Evolutionary conservation across 2,797 vertebrate genomes (phyloP).

Genomic region (Semotilus atromaculatus): DNA sequence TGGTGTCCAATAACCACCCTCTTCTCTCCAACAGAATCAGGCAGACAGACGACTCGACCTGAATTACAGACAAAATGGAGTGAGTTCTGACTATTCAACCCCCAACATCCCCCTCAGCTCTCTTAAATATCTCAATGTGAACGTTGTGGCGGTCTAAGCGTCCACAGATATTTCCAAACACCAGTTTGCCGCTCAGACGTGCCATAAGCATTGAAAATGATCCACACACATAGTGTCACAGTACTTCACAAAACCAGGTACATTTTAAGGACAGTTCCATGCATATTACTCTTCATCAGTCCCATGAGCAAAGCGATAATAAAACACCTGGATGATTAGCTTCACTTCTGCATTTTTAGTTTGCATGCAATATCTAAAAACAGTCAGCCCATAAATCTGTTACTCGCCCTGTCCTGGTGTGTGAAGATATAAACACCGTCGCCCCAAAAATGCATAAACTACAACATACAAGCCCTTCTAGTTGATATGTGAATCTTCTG

Average conservation of each 20-base stretch:
- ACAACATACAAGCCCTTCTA: not conserved
- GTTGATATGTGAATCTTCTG: not conserved
- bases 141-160: not conserved
- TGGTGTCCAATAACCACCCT: constrained; percentile 66
- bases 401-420: not conserved
- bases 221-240: not conserved
- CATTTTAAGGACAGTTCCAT: not conserved
- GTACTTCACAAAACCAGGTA: not conserved
- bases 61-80: constrained; percentile 77
- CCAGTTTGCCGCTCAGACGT: not conserved
- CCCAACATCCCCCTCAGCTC: constrained; percentile 54
- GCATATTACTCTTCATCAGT: no score
- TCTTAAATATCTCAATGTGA: constrained; percentile 18
- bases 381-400: not conserved
- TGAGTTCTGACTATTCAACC: constrained; percentile 74
- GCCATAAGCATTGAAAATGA: not conserved
- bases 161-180: not conserved
- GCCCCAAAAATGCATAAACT: not conserved
- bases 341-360: not conserved
- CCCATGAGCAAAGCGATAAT: not conserved
- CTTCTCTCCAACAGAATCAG: constrained; percentile 79
- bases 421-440: not conserved
- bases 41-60: constrained; percentile 74
- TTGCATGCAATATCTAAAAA: not conserved
- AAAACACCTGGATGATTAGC: not conserved